These are phyloP conservation scores for Aphyosemion australe DNA, from an alignment of 2,113 vertebrate genomes.

Conservation along the genomic window DNA sequence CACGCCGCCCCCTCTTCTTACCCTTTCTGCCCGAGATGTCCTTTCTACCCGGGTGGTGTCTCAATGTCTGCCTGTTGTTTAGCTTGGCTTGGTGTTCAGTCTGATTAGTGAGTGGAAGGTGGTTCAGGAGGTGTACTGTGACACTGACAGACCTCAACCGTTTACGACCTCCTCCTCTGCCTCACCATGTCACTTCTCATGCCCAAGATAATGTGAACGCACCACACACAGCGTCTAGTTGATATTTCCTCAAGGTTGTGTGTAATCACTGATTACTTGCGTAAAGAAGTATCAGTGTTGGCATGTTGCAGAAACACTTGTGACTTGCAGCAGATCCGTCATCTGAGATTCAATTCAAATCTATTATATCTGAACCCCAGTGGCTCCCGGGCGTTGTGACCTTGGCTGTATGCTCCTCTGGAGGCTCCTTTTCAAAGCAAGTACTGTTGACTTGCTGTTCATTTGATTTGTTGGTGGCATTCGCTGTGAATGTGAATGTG, in stretches of 20 bases:
- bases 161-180: slow-evolving; percentile 12
- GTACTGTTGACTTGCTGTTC: slow-evolving; percentile 66
- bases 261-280: slow-evolving; percentile 49
- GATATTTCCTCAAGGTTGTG: slow-evolving; percentile 66
- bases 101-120: slow-evolving; percentile 66
- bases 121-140: slow-evolving; percentile 57
- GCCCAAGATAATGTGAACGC: slow-evolving; percentile 17
- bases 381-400: slow-evolving; percentile 51
- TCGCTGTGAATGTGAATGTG: slow-evolving; percentile 61
- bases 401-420: slow-evolving; percentile 57
- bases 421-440: slow-evolving; percentile 67
- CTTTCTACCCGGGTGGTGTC: slow-evolving; percentile 57
- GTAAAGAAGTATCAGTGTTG: slow-evolving; percentile 50
- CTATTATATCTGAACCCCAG: slow-evolving; percentile 51
- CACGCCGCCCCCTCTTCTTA: slow-evolving; percentile 3
- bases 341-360: slow-evolving; percentile 67
- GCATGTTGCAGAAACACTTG: slow-evolving; percentile 39
- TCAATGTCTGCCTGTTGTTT: slow-evolving; percentile 66
- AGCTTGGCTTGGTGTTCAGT: slow-evolving; percentile 64
- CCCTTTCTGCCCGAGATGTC: slow-evolving; percentile 31
- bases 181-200: slow-evolving; percentile 10
- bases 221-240: slow-evolving; percentile 33
- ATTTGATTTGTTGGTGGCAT: slow-evolving; percentile 69
- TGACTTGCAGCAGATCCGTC: slow-evolving; percentile 66
- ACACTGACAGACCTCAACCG: slow-evolving; percentile 49